phyloP scores from a whole-genome alignment of 2,797 vertebrate genomes.

The Sebastes flavidus region DNA sequence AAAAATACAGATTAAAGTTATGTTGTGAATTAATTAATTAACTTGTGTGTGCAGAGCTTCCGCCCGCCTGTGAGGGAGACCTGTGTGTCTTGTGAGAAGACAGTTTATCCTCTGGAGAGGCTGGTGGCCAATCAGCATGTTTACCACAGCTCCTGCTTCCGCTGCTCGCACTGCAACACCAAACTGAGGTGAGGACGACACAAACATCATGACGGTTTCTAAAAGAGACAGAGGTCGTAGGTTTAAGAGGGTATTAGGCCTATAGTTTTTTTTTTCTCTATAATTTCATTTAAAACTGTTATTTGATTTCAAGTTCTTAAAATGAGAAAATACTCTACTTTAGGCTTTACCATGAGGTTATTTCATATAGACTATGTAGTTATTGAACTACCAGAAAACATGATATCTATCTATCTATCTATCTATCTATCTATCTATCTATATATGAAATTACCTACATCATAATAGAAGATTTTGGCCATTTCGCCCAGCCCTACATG shows the following conservation, averaged over 20 bases:
- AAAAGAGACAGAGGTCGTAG: not conserved
- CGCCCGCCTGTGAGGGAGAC: slow-evolving; percentile 86
- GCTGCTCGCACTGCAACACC: slow-evolving; percentile 94
- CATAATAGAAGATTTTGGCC: too few relatives aligned
- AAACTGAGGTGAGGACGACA: slow-evolving; percentile 89
- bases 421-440: too few relatives aligned
- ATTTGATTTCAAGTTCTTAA: too few relatives aligned
- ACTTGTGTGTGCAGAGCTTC: slow-evolving; percentile 83
- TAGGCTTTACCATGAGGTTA: too few relatives aligned
- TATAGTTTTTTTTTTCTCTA: not conserved
- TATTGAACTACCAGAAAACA: too few relatives aligned
- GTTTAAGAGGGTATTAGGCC: not conserved
- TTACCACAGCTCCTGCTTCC: slow-evolving; percentile 94
- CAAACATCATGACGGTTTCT: not conserved
- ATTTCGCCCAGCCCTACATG: too few relatives aligned
- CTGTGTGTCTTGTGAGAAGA: slow-evolving; percentile 94
- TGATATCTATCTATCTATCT: too few relatives aligned
- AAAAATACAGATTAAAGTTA: not conserved
- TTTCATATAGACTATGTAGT: too few relatives aligned
- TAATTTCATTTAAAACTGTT: too few relatives aligned
- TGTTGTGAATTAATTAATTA: not conserved
- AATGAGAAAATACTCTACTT: too few relatives aligned
- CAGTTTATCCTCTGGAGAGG: slow-evolving; percentile 95
- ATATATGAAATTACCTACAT: too few relatives aligned
- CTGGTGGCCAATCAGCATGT: slow-evolving; percentile 95